Base-by-base conservation (phyloP, 2,797 vertebrate species). In the Sphaeramia orbicularis region DNA sequence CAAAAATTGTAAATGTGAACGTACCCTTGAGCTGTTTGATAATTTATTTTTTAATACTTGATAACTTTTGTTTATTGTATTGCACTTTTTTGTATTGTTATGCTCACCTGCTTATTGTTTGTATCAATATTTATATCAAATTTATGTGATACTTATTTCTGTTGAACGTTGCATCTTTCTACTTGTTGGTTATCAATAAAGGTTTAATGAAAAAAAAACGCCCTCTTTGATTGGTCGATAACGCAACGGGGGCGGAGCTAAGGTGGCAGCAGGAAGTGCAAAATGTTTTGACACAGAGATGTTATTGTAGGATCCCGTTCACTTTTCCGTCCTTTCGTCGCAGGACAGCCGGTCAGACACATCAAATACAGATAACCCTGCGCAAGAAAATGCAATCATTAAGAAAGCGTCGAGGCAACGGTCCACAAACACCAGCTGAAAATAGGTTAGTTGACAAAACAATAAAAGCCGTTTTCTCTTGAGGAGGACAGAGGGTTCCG, bases 351-450 rank as follows among this genome's bases (percentile, higher is more conserved):
- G 10, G 7, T 7, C 0, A 42, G 0, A 0, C 6, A 3, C 0
- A 1, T 7, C 8, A 16, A 7, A 0, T 0, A 12, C 5, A 32
- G 4, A 32, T 8, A 32, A 32, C 3, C 24, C 24, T 27, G 11
- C 55, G 8, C 4, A 51, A 15, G 1, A 76, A 41, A 19, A 91
- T 88, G 89, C 56, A 70, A 24, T 32, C 47, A 10, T 16, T 51
- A 10, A 79, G 90, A 60, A 89, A 83, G 75, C 88, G 91, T 14
- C 65, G 74, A 64, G 30, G 32, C 38, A 75, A 19, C n/a, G 65
- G 67, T 24, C 30, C 5, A 10, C 37, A 55, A 4, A 44, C 15
- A 2, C 13, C 41, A 14, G 10, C 56, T 52, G 43, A 50, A 59
- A 49, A 55, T 38, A 82, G 91, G 91, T 92, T 48, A 62, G 89